phyloP scores from a whole-genome alignment of 1,140 invertebrate genomes.

The Octopus bimaculoides region DNA sequence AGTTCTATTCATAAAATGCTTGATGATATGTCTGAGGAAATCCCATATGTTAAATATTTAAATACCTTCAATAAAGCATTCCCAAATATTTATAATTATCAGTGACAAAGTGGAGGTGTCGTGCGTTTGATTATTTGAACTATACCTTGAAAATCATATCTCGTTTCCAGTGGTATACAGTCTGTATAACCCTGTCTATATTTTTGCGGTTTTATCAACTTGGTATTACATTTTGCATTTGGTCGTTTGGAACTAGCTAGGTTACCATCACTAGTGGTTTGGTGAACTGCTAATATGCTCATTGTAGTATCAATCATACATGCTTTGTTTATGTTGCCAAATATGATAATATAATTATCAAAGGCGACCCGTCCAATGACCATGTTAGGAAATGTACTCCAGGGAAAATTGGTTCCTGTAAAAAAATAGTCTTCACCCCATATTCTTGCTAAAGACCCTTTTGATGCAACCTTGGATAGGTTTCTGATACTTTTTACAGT shows the following conservation, averaged over 20 bases:
- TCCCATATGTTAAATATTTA: no score
- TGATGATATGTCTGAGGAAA: no score
- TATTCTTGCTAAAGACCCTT: slow-evolving; percentile 9
- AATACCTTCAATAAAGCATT: no score
- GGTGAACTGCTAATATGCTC: slow-evolving; percentile 16
- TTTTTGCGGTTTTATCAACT: neutral
- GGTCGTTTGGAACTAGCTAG: neutral
- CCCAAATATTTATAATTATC: neutral
- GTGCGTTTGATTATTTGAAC: neutral
- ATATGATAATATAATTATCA: slow-evolving; percentile 15
- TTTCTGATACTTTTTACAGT: neutral
- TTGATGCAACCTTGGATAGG: neutral
- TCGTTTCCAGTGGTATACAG: neutral
- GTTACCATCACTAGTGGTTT: slow-evolving; percentile 16
- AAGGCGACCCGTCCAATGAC: slow-evolving; percentile 19
- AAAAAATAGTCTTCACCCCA: slow-evolving; percentile 24
- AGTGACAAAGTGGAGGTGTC: neutral
- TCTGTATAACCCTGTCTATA: neutral
- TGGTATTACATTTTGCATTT: slow-evolving; percentile 3
- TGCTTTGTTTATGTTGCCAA: slow-evolving; percentile 4
- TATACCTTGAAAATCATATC: neutral
- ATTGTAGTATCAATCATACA: slow-evolving; percentile 17
- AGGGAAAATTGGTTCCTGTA: slow-evolving; percentile 23
- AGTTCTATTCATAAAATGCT: no score
- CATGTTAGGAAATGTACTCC: slow-evolving; percentile 19